Percentiles rank a stretch among this genome's conserved stretches.
These are phyloP conservation scores for Sarcophaga rosellei DNA, from an alignment of 2,888 invertebrate species.

Conservation along the genomic window DNA sequence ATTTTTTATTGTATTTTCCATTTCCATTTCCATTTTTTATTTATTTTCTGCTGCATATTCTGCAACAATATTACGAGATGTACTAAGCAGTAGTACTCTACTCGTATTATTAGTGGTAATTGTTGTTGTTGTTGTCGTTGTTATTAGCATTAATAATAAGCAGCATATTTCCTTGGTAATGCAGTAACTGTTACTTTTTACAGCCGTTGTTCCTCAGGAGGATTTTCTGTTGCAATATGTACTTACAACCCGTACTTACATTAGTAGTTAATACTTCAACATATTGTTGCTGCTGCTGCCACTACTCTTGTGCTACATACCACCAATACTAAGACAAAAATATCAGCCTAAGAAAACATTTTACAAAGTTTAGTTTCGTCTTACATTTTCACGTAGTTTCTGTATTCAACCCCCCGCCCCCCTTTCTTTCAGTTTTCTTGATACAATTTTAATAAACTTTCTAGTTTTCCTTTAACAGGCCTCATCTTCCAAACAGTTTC, in stretches of 20 bases:
- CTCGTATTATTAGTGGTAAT: not conserved
- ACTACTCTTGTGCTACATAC: not conserved
- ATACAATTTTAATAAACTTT: slow-evolving; percentile 57
- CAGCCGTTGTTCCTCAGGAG: not conserved
- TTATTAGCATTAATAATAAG: slow-evolving; percentile 63
- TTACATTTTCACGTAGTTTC: not conserved
- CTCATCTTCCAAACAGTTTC: not conserved
- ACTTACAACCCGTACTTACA: no score
- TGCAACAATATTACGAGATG: no score
- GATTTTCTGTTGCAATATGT: no score
- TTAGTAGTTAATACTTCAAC: no score
- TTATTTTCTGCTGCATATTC: no score
- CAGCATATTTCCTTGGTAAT: slow-evolving; percentile 47
- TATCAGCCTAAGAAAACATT: slow-evolving; percentile 26
- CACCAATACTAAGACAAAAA: not conserved
- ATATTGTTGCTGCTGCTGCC: no score
- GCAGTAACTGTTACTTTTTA: not conserved
- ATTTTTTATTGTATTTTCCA: slow-evolving; percentile 1
- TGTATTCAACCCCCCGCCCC: no score
- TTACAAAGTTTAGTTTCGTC: slow-evolving; percentile 27
- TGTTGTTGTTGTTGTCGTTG: slow-evolving; percentile 1
- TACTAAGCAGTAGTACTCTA: not conserved
- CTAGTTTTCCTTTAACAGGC: not conserved
- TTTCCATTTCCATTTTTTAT: no score
- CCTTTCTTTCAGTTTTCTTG: not conserved